A percentile compares a stretch with the other conserved stretches of the same genome.
Evolutionary conservation across 1,140 invertebrate species (phyloP).

Genomic region (Drosophila albomicans): DNA sequence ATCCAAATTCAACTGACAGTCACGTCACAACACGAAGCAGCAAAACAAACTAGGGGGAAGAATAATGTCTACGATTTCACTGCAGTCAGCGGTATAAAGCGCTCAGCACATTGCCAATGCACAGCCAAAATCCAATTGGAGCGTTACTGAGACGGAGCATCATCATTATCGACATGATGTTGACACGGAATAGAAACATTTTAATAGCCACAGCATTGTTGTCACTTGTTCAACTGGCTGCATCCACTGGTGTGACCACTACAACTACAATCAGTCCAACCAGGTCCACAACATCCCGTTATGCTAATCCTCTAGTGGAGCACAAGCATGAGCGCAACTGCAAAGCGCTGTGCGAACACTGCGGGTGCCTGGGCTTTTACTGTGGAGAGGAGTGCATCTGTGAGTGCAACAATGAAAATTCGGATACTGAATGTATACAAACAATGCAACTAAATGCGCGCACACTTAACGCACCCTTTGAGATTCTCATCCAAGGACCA

Average conservation of each 20-base stretch:
- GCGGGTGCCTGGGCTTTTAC: constrained; percentile 81
- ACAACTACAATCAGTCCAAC: constrained; percentile 18
- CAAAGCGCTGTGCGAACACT: constrained; percentile 77
- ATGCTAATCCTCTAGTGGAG: constrained; percentile 58
- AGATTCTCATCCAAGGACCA: constrained; percentile 81
- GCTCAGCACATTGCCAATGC: constrained; percentile 25
- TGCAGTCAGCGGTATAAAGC: constrained; percentile 72
- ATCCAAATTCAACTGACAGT: constrained; percentile 68
- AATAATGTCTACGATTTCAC: constrained; percentile 72
- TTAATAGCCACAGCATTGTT: constrained; percentile 36
- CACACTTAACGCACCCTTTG: constrained; percentile 63
- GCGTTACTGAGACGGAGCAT: constrained; percentile 28
- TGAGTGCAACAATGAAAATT: constrained; percentile 79
- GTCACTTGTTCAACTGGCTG: constrained; percentile 33
- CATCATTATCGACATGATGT: constrained; percentile 24
- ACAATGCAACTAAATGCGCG: constrained; percentile 75
- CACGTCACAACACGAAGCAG: constrained; percentile 76
- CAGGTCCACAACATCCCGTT: constrained; percentile 20
- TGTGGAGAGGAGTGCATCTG: constrained; percentile 84
- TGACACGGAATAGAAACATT: constrained; percentile 43
- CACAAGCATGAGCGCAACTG: constrained; percentile 69
- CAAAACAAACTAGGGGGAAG: constrained; percentile 27
- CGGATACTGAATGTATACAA: constrained; percentile 75
- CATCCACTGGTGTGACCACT: constrained; percentile 13
- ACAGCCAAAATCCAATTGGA: constrained; percentile 54